Evolutionary conservation across 2,888 invertebrate species (phyloP).

Genomic region (Idaea straminata): DNA sequence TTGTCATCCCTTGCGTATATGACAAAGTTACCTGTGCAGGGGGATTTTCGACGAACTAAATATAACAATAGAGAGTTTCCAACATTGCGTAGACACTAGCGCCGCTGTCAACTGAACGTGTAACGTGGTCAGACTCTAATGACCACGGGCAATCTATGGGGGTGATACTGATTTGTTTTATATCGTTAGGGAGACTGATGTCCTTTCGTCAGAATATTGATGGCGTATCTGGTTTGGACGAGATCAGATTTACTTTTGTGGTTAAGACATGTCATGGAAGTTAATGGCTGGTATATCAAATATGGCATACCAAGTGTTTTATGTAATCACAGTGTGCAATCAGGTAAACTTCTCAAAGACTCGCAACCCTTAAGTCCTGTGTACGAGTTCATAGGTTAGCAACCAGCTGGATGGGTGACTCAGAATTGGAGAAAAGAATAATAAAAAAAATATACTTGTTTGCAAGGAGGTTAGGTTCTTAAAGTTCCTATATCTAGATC

Average conservation of each 20-base stretch:
- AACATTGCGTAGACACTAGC: not conserved
- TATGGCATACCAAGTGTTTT: not conserved
- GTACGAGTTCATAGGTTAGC: no score
- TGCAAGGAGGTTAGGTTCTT: no score
- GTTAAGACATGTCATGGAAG: not conserved
- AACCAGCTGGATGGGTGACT: no score
- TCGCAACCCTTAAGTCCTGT: no score
- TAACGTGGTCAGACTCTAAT: conserved; percentile 8
- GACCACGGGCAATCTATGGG: conserved; percentile 17
- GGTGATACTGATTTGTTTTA: conserved; percentile 19
- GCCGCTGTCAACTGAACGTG: not conserved
- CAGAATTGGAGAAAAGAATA: no score
- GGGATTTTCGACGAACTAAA: not conserved
- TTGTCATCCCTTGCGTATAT: not conserved
- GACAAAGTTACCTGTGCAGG: not conserved
- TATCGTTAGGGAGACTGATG: conserved; percentile 3
- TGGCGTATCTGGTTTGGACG: not conserved
- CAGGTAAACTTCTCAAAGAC: no score
- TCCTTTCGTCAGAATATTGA: not conserved
- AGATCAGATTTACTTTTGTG: conserved; percentile 5
- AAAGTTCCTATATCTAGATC: no score
- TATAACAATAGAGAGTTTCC: not conserved
- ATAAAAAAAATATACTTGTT: no score
- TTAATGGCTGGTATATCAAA: not conserved
- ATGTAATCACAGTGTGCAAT: no score